A percentile compares a stretch with the other conserved stretches of the same genome.
Conservation (phyloP, 2,888 invertebrate species). For the Diplolepis rosae region DNA sequence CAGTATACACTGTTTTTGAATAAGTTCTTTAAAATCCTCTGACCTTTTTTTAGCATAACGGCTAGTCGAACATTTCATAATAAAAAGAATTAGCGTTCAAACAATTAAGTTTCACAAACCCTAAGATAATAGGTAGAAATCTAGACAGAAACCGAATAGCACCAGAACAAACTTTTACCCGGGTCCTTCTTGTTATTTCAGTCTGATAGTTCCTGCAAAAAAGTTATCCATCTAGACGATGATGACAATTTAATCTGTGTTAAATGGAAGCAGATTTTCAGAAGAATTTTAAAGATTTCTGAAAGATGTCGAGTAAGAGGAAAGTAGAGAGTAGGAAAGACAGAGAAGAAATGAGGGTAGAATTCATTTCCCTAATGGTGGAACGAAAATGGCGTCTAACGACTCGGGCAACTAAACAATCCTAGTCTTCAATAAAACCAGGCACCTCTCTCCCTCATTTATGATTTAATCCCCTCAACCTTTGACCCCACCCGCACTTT, state of each 20-base stretch:
- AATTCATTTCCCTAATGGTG: slow-evolving; percentile 70
- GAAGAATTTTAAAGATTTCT: not conserved
- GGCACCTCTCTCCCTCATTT: slow-evolving; percentile 31
- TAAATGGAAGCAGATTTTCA: not conserved
- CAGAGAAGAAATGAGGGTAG: slow-evolving; percentile 44
- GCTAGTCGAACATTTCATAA: too few relatives aligned
- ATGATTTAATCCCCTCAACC: not conserved
- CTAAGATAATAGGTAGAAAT: too few relatives aligned
- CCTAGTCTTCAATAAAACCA: slow-evolving; percentile 46
- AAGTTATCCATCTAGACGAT: not conserved
- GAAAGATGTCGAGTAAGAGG: not conserved
- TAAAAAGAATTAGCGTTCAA: too few relatives aligned
- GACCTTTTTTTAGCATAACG: too few relatives aligned
- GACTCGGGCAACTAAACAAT: slow-evolving; percentile 61
- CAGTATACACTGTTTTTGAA: too few relatives aligned
- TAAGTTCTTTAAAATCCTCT: too few relatives aligned
- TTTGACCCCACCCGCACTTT: slow-evolving; percentile 5
- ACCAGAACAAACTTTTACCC: too few relatives aligned
- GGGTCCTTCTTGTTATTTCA: too few relatives aligned
- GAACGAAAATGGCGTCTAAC: slow-evolving; percentile 62
- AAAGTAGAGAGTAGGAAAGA: not conserved
- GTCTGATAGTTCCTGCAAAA: too few relatives aligned
- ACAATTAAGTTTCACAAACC: too few relatives aligned
- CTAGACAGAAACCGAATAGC: too few relatives aligned
- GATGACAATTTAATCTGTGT: not conserved